Conservation (phyloP, 2,888 invertebrate genomes). For the Nymphalis urticae region DNA sequence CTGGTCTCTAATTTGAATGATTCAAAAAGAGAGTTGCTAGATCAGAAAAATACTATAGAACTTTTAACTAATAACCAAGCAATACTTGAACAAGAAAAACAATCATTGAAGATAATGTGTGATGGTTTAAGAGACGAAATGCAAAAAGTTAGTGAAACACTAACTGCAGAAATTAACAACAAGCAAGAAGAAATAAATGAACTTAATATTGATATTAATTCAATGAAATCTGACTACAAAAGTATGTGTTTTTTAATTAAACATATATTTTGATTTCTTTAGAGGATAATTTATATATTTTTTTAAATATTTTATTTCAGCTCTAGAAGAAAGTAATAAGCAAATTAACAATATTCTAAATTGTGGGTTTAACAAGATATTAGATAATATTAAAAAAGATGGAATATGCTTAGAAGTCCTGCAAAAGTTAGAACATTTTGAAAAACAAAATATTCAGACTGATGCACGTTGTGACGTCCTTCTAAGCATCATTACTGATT, state of each 20-base stretch:
- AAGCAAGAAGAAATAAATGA: slow-evolving; percentile 37
- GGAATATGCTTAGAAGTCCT: slow-evolving; percentile 42
- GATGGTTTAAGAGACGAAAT: slow-evolving; percentile 39
- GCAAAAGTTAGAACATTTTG: slow-evolving; percentile 40
- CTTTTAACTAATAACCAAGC: slow-evolving; percentile 24
- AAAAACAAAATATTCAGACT: slow-evolving; percentile 11
- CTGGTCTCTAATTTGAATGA: slow-evolving; percentile 3
- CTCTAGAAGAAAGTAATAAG: slow-evolving; percentile 31
- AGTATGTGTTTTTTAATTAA: slow-evolving; percentile 46
- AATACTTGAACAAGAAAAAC: slow-evolving; percentile 28
- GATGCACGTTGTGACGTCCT: slow-evolving; percentile 46
- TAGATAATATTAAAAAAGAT: slow-evolving; percentile 44
- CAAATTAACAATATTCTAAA: slow-evolving; percentile 43
- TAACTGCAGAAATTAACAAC: slow-evolving; percentile 21
- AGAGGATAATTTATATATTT: slow-evolving; percentile 7
- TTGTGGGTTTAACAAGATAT: slow-evolving; percentile 45
- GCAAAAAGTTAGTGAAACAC: slow-evolving; percentile 28
- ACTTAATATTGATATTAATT: slow-evolving; percentile 41
- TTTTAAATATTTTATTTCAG: slow-evolving; percentile 32
- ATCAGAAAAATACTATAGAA: slow-evolving; percentile 20
- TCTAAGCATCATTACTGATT: slow-evolving; percentile 46
- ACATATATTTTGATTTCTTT: slow-evolving; percentile 18
- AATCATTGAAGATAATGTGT: slow-evolving; percentile 31
- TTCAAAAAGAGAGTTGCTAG: slow-evolving; percentile 21
- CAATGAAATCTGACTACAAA: slow-evolving; percentile 46